Percentiles rank a stretch among this genome's conserved stretches.
Conservation (phyloP, 2,888 invertebrate genomes). For the Dryadula phaetusa region DNA sequence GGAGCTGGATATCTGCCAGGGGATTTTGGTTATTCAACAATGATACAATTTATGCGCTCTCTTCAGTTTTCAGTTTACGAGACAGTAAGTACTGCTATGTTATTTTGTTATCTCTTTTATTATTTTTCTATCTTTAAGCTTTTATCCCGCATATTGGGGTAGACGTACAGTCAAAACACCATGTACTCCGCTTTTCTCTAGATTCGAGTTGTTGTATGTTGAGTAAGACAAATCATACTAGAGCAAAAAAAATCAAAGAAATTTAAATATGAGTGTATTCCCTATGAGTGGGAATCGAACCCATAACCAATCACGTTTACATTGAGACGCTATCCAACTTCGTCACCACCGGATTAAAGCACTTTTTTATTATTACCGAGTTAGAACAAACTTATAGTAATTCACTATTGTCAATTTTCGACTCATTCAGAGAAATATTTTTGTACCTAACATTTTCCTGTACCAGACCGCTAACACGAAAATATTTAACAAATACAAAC, state of each 20-base stretch:
- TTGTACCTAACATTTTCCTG: not conserved
- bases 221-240: no score
- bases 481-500: not conserved
- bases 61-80: slow-evolving; percentile 29
- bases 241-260: no score
- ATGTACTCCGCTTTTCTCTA: no score
- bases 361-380: not conserved
- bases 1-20: slow-evolving; percentile 70
- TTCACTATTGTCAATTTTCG: not conserved
- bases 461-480: not conserved
- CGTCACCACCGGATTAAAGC: no score
- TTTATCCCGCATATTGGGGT: no score
- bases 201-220: no score
- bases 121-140: no score
- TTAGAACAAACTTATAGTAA: not conserved
- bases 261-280: no score
- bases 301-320: no score
- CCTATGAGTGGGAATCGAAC: no score
- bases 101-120: not conserved
- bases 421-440: not conserved
- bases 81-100: not conserved
- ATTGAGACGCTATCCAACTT: no score
- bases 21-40: slow-evolving; percentile 61
- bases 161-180: no score
- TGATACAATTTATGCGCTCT: slow-evolving; percentile 49